These are phyloP conservation scores for Manis javanica DNA, from an alignment of 2,797 vertebrate species.

Conservation along the genomic window DNA sequence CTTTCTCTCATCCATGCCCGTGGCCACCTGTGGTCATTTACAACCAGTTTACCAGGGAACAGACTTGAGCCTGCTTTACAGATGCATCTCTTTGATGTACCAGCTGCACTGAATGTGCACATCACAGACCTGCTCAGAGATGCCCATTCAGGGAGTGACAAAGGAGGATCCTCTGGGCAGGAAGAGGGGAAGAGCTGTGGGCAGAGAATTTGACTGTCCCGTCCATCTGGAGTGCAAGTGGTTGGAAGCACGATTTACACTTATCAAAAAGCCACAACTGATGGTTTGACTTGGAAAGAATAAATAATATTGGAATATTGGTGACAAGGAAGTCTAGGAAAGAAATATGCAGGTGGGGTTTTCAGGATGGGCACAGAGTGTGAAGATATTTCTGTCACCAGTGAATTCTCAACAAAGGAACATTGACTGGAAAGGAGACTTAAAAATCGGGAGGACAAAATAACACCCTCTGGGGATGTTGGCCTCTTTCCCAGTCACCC, in stretches of 20 bases:
- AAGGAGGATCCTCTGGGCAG: background rate
- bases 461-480: too few relatives aligned
- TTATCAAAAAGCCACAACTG: background rate
- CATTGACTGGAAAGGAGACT: background rate
- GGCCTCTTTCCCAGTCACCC: background rate
- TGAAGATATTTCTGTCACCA: background rate
- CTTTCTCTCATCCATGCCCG: background rate
- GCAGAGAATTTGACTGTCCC: fast-evolving
- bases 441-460: background rate
- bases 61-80: background rate
- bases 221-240: background rate
- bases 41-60: background rate
- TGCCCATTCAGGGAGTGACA: background rate
- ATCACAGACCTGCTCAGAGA: fast-evolving
- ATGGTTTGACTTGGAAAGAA: background rate
- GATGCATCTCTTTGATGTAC: too few relatives aligned
- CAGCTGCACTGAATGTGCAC: fast-evolving
- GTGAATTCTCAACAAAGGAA: background rate
- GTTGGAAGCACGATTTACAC: background rate
- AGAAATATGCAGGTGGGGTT: background rate
- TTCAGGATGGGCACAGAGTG: background rate
- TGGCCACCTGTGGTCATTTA: too few relatives aligned
- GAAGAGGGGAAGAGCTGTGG: background rate
- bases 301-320: background rate
- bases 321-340: background rate